Percentiles rank a stretch among this genome's conserved stretches.
These are phyloP conservation scores for Isichthys henryi DNA, from an alignment of 2,113 vertebrate genomes.

Conservation along the genomic window DNA sequence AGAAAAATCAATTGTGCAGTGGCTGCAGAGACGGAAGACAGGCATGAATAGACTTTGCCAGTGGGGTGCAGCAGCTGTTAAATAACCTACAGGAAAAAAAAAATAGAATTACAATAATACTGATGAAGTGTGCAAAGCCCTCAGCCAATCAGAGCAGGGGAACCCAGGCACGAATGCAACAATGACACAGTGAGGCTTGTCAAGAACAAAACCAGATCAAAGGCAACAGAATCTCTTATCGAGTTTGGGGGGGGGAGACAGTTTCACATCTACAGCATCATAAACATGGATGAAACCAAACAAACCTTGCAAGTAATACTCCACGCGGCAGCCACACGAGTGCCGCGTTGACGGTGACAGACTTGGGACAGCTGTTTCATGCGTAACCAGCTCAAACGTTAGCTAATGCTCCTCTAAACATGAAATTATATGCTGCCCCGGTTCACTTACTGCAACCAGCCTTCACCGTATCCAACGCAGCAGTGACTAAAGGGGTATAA, in stretches of 20 bases:
- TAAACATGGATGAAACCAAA: background rate
- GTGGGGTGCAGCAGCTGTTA: conserved; percentile 95
- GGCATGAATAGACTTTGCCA: conserved; percentile 91
- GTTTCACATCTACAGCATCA: background rate
- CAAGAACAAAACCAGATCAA: conserved; percentile 44
- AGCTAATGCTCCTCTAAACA: conserved; percentile 26
- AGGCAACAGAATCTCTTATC: conserved; percentile 25
- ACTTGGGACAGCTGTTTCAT: conserved; percentile 21
- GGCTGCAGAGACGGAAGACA: conserved; percentile 78
- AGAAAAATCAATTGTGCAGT: conserved; percentile 90
- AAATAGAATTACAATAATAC: conserved; percentile 87
- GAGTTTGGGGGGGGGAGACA: background rate
- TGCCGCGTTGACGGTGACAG: background rate
- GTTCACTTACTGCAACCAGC: conserved; percentile 28
- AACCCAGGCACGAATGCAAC: conserved; percentile 72
- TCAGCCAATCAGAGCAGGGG: conserved; percentile 77
- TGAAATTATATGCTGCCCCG: conserved; percentile 27
- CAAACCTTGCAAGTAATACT: background rate
- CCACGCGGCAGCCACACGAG: background rate
- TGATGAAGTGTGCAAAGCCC: conserved; percentile 82
- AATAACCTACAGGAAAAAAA: conserved; percentile 83
- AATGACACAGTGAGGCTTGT: conserved; percentile 62
- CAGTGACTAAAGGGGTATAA: conserved; percentile 6
- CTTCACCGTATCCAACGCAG: conserved; percentile 24
- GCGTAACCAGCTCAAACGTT: conserved; percentile 21